phyloP scores from a whole-genome alignment of 64 coral and sea anemone species.

The Anthopleura sola region DNA sequence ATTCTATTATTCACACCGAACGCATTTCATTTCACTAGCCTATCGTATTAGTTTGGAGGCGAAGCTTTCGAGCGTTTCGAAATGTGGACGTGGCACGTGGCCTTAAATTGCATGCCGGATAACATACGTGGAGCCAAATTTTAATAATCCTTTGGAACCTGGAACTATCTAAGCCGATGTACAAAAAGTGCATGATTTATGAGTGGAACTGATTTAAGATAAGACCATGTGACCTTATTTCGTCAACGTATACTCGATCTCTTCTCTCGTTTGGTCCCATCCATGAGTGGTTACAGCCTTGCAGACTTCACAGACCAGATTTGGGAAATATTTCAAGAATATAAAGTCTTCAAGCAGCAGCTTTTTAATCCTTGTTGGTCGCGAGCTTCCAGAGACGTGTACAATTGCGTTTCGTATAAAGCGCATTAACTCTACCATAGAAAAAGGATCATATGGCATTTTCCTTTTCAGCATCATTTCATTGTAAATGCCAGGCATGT shows the following conservation, averaged over 20 bases:
- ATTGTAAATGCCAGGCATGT: constrained; percentile 1
- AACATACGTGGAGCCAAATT: no score
- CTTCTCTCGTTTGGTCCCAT: neutral
- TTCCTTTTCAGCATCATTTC: neutral
- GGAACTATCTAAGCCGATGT: no score
- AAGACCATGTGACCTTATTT: neutral
- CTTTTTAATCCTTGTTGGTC: neutral
- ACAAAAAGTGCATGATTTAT: no score
- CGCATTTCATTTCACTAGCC: no score
- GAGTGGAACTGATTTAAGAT: neutral
- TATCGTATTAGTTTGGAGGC: no score
- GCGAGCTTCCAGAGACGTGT: neutral
- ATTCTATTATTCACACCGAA: no score
- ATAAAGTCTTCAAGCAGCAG: constrained; percentile 9
- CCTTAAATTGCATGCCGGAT: no score
- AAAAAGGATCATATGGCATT: neutral
- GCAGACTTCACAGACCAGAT: neutral
- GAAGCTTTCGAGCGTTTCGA: no score
- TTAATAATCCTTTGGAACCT: no score
- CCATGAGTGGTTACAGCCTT: constrained; percentile 10
- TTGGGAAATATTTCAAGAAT: constrained; percentile 17
- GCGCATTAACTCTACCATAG: neutral
- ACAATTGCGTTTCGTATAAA: constrained; percentile 23
- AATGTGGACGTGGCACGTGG: no score
- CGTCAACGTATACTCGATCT: neutral